These are phyloP conservation scores for Pristionchus entomophagus DNA, from an alignment of 2,888 invertebrate species.

Conservation along the genomic window DNA sequence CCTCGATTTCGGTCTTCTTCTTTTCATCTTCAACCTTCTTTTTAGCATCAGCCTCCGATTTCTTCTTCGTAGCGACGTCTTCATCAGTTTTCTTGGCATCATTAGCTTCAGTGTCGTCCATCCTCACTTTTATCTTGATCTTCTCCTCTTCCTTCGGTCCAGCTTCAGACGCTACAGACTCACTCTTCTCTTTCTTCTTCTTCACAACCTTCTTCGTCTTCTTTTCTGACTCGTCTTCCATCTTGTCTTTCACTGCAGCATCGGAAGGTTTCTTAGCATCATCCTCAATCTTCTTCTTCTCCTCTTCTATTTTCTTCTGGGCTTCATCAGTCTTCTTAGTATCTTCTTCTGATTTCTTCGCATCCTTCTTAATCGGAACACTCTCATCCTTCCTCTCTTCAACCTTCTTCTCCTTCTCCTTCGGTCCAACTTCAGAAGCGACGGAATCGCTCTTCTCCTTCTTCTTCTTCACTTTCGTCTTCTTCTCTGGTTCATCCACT, in stretches of 20 bases:
- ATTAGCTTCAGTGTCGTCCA: background rate
- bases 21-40: constrained; percentile 49
- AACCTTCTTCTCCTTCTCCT: constrained; percentile 50
- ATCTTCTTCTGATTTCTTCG: no score
- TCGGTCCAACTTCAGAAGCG: constrained; percentile 26
- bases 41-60: constrained; percentile 34
- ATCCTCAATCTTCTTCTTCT: no score
- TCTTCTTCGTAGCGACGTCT: constrained; percentile 51
- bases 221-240: constrained; percentile 8
- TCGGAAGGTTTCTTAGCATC: background rate
- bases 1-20: constrained; percentile 50
- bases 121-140: constrained; percentile 46
- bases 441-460: constrained; percentile 46
- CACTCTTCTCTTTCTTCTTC: constrained; percentile 47
- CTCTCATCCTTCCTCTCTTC: background rate
- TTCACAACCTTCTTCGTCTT: constrained; percentile 49
- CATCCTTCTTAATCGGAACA: no score
- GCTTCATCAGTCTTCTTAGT: no score
- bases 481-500: constrained; percentile 23
- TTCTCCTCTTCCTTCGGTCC: constrained; percentile 44
- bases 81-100: constrained; percentile 46
- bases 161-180: constrained; percentile 46
- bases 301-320: no score
- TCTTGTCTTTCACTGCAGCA: background rate
- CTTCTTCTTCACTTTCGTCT: constrained; percentile 50